Evolutionary conservation across 2,113 vertebrate genomes (phyloP).

Genomic region (Irena cyanogastra): DNA sequence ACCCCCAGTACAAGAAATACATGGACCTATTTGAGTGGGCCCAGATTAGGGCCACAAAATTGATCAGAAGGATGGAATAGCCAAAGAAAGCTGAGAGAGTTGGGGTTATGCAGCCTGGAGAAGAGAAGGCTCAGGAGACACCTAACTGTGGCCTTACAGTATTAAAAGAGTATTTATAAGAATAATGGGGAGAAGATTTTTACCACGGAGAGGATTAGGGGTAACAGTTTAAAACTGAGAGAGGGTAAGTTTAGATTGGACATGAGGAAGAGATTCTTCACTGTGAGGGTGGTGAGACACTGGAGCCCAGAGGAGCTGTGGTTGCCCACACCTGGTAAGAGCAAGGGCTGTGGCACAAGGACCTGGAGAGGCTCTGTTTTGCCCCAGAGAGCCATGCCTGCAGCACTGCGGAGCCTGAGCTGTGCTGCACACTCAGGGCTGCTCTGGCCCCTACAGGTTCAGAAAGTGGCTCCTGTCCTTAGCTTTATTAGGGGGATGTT

Average conservation of each 20-base stretch:
- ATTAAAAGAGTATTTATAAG: neutral
- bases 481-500: neutral
- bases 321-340: rapidly evolving
- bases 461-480: neutral
- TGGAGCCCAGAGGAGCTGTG: neutral
- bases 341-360: neutral
- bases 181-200: neutral
- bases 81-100: neutral
- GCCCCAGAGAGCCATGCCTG: neutral
- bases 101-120: neutral
- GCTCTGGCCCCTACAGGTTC: neutral
- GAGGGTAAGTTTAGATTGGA: neutral
- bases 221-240: neutral
- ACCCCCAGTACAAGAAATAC: neutral
- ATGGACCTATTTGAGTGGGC: neutral
- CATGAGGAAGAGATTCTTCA: neutral
- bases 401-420: neutral
- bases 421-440: neutral
- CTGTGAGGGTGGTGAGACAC: neutral
- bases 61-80: neutral
- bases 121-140: neutral
- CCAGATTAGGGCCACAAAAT: neutral
- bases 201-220: neutral
- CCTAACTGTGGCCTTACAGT: neutral
- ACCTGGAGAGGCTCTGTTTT: neutral